phyloP scores from a whole-genome alignment of 2,888 invertebrate species.

The Tolmerus cingulatus region DNA sequence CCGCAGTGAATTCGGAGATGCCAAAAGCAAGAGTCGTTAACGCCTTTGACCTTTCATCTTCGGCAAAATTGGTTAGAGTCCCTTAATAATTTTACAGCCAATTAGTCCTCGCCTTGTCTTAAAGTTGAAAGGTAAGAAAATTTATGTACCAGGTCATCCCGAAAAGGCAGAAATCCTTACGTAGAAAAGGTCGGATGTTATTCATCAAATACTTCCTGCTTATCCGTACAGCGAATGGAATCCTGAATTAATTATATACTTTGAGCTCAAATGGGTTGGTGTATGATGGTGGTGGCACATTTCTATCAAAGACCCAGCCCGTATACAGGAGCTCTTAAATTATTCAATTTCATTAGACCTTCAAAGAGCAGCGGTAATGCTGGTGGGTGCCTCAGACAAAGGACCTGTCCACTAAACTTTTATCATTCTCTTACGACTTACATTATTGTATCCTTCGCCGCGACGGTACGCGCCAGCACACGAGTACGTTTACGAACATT shows the following conservation, averaged over 20 bases:
- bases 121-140: background rate
- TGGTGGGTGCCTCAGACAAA: slow-evolving; percentile 24
- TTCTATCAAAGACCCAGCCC: slow-evolving; percentile 26
- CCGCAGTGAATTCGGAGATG: background rate
- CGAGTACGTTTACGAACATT: background rate
- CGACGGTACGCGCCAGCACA: background rate
- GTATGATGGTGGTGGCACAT: slow-evolving; percentile 44
- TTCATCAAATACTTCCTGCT: slow-evolving; percentile 53
- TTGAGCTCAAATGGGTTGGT: slow-evolving; percentile 31
- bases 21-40: background rate
- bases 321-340: slow-evolving; percentile 45
- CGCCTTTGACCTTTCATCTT: background rate
- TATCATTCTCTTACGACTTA: background rate
- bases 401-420: background rate
- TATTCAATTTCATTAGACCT: slow-evolving; percentile 49
- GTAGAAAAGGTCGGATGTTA: slow-evolving; percentile 52
- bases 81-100: slow-evolving; percentile 36
- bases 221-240: slow-evolving; percentile 45
- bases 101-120: slow-evolving; percentile 16
- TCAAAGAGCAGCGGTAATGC: slow-evolving; percentile 47
- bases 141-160: slow-evolving; percentile 4
- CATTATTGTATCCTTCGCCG: background rate
- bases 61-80: background rate
- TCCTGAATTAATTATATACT: slow-evolving; percentile 52
- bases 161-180: background rate